Percentiles rank a stretch among this genome's conserved stretches.
Evolutionary conservation across 1,140 invertebrate genomes (phyloP).

Genomic region (Cephus cinctus): DNA sequence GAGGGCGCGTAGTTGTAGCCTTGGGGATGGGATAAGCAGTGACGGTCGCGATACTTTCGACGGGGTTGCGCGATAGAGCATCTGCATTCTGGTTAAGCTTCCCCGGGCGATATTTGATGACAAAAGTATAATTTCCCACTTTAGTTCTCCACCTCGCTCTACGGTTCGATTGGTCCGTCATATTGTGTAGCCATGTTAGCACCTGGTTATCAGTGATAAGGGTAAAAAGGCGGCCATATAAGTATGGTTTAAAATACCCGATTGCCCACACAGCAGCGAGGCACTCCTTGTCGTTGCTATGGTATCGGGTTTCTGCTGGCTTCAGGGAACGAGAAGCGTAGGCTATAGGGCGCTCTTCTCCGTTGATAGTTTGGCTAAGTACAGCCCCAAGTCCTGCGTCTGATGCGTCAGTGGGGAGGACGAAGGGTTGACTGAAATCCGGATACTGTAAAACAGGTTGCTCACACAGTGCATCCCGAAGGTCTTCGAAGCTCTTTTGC

Average conservation of each 20-base stretch:
- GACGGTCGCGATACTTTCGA: no score
- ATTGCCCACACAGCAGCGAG: constrained; percentile 47
- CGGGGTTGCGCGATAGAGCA: no score
- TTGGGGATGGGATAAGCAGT: no score
- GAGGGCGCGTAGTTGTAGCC: no score
- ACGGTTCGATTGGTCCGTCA: no score
- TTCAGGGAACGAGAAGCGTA: constrained; percentile 24
- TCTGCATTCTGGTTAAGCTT: no score
- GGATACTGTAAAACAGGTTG: constrained; percentile 30
- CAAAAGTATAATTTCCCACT: no score
- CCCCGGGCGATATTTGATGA: no score
- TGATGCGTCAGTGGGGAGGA: constrained; percentile 26
- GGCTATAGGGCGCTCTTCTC: constrained; percentile 21
- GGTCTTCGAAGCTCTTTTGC: background rate
- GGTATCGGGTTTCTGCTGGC: constrained; percentile 30
- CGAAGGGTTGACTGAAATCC: constrained; percentile 26
- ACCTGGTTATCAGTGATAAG: constrained; percentile 55
- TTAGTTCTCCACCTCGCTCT: no score
- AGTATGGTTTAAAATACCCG: constrained; percentile 51
- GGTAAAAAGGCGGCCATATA: constrained; percentile 50
- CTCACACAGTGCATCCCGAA: background rate
- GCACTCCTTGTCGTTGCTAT: constrained; percentile 35
- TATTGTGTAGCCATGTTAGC: constrained; percentile 53
- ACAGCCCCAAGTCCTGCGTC: constrained; percentile 20
- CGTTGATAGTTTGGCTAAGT: constrained; percentile 12